These are phyloP conservation scores for Maconellicoccus hirsutus DNA, from an alignment of 1,140 invertebrate species.

Conservation along the genomic window DNA sequence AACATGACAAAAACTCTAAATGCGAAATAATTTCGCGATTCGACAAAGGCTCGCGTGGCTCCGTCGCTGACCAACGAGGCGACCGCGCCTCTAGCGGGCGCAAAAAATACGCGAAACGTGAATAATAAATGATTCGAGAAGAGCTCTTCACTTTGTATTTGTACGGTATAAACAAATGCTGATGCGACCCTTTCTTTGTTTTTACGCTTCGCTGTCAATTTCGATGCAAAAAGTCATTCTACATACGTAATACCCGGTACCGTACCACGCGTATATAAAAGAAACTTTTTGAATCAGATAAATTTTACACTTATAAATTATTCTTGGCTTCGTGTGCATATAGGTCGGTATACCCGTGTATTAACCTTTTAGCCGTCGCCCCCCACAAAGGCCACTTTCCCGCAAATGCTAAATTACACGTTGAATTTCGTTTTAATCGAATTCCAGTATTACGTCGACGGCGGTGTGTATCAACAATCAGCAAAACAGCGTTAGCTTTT, in stretches of 20 bases:
- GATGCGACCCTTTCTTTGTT: constrained; percentile 7
- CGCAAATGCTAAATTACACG: too few species aligned
- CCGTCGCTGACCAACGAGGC: background rate
- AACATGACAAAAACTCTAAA: background rate
- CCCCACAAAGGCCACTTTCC: too few species aligned
- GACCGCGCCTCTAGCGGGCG: background rate
- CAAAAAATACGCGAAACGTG: constrained; percentile 3
- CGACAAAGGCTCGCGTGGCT: background rate
- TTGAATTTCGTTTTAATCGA: too few species aligned
- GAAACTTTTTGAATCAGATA: background rate
- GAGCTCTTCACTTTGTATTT: constrained; percentile 4
- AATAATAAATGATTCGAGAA: constrained; percentile 5
- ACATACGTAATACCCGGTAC: background rate
- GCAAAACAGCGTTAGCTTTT: too few species aligned
- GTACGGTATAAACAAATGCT: constrained; percentile 2
- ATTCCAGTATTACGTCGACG: too few species aligned
- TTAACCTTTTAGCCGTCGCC: too few species aligned
- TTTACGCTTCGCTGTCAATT: constrained; percentile 3
- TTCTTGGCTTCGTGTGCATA: background rate
- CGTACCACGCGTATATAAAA: background rate
- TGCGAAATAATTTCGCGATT: background rate
- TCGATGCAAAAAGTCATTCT: background rate
- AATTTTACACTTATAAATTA: constrained; percentile 2
- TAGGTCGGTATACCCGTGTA: too few species aligned
- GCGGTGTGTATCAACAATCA: too few species aligned